Base-by-base conservation (phyloP, 1,140 invertebrate species). In the Proctacanthus coquilletti region DNA sequence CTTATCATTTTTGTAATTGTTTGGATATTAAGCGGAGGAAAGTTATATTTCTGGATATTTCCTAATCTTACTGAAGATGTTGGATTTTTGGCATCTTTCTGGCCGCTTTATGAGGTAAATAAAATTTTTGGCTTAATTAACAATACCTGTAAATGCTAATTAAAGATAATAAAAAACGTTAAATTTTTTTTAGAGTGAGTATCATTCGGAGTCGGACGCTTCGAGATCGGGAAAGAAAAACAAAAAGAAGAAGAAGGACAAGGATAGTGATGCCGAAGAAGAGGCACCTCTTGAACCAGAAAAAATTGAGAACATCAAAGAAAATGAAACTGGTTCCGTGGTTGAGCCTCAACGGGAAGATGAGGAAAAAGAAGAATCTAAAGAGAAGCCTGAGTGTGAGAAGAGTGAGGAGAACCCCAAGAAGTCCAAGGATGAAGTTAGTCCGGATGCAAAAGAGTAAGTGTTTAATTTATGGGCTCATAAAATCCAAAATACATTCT, bases 61-160 rank as follows among this genome's bases (percentile, higher is more conserved):
- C 95, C 95, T 1, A 98, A 98, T 68, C 69, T 99, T 15, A 95
- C 92, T 2, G 94, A 98, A 64, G 95, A 98, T 66, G 94, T 97
- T 32, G 92, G 95, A 21, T 95, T 98, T 68, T 86, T 98, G 40
- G 93, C 94, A 27, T 97, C 93, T 2, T 99, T 99, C 65, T 91
- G 87, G 80, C 95, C 95, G 18, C 68, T 97, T 2, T 98, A 97
- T 68, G 83, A 84, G 61, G 84, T 87, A 62, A 61, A 50, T 56
- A 30, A 8, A 13, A 9, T 20, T 15, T 36, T 8, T 36, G 36
- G 19, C 14, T 21, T 23, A 34, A 13, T 36, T 25, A 34, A 42
- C 34, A 29, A 30, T 41, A 19, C 35, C n/a, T 35, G 27, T 21
- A 34, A n/a, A 40, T 32, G 30, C 10, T 36, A 32, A 10, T 23